These are phyloP conservation scores for Hippopotamus amphibius DNA, from an alignment of 2,113 vertebrate genomes.

Conservation along the genomic window DNA sequence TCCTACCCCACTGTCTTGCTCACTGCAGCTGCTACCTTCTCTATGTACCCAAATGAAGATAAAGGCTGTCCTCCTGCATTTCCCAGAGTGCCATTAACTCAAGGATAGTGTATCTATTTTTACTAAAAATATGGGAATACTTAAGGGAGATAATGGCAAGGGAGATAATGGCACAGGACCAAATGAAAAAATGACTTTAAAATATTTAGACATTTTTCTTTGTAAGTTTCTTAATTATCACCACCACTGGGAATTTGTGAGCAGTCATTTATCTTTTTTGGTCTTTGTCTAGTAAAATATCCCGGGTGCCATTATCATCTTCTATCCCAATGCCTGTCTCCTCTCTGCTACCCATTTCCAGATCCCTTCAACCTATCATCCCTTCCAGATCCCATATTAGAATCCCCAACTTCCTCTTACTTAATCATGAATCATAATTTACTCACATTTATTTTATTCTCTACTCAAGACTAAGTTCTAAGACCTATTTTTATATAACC, in stretches of 20 bases:
- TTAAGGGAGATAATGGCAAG: background rate
- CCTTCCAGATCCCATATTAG: background rate
- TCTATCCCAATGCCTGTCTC: background rate
- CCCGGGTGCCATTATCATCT: background rate
- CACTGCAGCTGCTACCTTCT: background rate
- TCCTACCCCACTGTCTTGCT: background rate
- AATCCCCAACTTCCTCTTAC: background rate
- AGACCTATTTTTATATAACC: background rate
- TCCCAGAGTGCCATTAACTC: background rate
- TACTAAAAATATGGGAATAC: background rate
- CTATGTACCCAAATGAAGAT: background rate
- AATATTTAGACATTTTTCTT: background rate
- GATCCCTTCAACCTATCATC: background rate
- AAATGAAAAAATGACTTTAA: background rate
- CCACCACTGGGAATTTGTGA: background rate
- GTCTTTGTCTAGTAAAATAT: background rate
- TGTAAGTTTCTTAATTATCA: background rate
- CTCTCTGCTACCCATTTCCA: background rate
- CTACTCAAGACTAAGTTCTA: background rate
- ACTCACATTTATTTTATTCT: conserved; percentile 18
- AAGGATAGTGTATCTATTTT: background rate
- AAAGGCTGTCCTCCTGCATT: background rate
- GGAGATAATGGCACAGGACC: background rate
- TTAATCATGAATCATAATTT: background rate
- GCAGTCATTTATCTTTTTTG: background rate